These are phyloP conservation scores for Orthosia incerta DNA, from an alignment of 2,888 invertebrate species.

Conservation along the genomic window DNA sequence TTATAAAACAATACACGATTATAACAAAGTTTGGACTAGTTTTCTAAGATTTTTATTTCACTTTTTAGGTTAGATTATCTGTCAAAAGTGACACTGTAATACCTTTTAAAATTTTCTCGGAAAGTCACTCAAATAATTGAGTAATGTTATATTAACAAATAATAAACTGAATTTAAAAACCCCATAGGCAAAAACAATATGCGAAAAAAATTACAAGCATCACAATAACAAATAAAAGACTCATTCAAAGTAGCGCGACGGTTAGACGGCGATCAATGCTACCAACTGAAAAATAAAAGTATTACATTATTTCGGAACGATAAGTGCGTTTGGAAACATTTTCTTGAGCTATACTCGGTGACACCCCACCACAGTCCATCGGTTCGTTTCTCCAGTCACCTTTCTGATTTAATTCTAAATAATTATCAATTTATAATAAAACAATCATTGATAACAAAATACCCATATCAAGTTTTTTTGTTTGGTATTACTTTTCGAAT, in stretches of 20 bases:
- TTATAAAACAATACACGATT: slow-evolving; percentile 65
- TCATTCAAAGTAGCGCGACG: slow-evolving; percentile 61
- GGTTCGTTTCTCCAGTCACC: not conserved
- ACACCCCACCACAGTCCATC: not conserved
- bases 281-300: slow-evolving; percentile 25
- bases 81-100: slow-evolving; percentile 63
- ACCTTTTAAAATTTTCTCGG: slow-evolving; percentile 53
- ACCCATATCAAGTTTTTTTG: too few relatives aligned
- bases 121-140: slow-evolving; percentile 15
- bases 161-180: slow-evolving; percentile 42
- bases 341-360: not conserved
- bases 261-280: slow-evolving; percentile 49
- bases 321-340: slow-evolving; percentile 26
- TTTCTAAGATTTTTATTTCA: slow-evolving; percentile 57
- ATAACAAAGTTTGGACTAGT: slow-evolving; percentile 60
- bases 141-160: slow-evolving; percentile 25
- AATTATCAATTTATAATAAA: too few relatives aligned
- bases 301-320: not conserved
- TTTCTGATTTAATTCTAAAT: not conserved
- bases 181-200: slow-evolving; percentile 2
- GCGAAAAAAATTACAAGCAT: slow-evolving; percentile 11
- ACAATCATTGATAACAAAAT: too few relatives aligned
- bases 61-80: slow-evolving; percentile 72
- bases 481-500: too few relatives aligned
- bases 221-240: slow-evolving; percentile 56